Evolutionary conservation across 2,888 invertebrate species (phyloP), one percentile per base, ranked within the genome.

Genomic region (Drosophila limbata): DNA sequence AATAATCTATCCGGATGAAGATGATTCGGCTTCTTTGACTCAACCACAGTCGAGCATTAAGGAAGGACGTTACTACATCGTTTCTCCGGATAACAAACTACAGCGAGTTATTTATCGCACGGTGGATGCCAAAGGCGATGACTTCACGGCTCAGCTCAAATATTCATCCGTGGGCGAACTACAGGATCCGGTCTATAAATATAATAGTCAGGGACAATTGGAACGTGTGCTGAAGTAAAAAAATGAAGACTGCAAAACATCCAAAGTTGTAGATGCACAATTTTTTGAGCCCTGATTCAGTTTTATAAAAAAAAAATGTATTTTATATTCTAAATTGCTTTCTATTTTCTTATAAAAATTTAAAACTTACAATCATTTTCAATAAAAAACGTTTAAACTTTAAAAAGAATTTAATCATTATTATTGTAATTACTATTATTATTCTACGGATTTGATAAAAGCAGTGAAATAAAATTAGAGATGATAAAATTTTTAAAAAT

Each of bases 141-240:
- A 88, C 2, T 92, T 93, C 47, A 91, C 92, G 1, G 93, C 93
- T 1, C 90, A 92, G 68, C 72, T 93, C 28, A 90, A 84, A 50
- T 93, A 93, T 57, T 90, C 90, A n/a, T 90, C 91, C 9, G 92
- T 93, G 2, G 92, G 92, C 3, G 91, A 92, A 51, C 77, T 93
- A 25, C 80, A 90, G 56, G 93, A 92, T 78, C 93, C 93, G 0
- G 77, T 93, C 15, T 93, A 91, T 50, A 90, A 91, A 21, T 92
- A 92, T 52, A 92, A 91, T 53, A 89, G 81, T 10, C 84, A 90
- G 45, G 92, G 92, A 3, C 92, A 93, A 55, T 69, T 93, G 61
- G 89, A 91, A 50, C 79, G 92, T 33, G 84, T 93, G 37, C 81
- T 91, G 10, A 92, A 90, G 53, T 91, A 88, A 60, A 31, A 31